Evolutionary conservation across 2,797 vertebrate genomes (phyloP).

Genomic region (Rhinogobio ventralis): DNA sequence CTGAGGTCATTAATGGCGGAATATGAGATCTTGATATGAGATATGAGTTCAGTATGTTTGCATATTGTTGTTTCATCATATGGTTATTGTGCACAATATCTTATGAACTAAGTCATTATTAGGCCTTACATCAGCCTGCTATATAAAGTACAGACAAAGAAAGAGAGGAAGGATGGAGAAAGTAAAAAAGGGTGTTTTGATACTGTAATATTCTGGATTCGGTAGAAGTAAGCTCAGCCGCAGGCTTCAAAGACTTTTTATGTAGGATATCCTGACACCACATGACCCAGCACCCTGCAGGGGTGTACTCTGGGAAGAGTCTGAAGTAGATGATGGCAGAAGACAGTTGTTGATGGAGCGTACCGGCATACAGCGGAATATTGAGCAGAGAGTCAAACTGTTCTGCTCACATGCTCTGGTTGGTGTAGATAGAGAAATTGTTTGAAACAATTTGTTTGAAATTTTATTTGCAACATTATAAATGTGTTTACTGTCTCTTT

Average conservation of each 20-base stretch:
- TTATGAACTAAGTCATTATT: conserved; percentile 9
- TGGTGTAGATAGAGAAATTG: background rate
- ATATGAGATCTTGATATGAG: conserved; percentile 7
- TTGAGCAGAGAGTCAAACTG: background rate
- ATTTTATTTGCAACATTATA: too few relatives aligned
- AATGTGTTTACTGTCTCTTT: background rate
- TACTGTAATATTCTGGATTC: conserved; percentile 45
- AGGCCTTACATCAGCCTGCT: conserved; percentile 23
- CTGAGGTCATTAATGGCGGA: background rate
- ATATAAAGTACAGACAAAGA: conserved; percentile 17
- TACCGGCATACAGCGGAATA: background rate
- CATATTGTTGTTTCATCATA: background rate
- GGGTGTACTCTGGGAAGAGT: conserved; percentile 17
- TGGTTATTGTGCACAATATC: background rate
- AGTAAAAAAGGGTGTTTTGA: conserved; percentile 22
- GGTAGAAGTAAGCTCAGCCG: conserved; percentile 28
- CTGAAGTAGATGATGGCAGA: background rate
- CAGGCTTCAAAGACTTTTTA: conserved; percentile 50
- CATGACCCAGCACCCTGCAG: conserved; percentile 20
- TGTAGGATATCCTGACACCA: conserved; percentile 52
- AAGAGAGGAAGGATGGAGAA: conserved; percentile 24
- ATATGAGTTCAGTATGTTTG: background rate
- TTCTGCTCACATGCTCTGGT: background rate
- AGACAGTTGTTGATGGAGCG: background rate
- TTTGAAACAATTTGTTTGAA: background rate